Base-by-base conservation (phyloP, 2,888 invertebrate species). In the Callyntrura sp. region DNA sequence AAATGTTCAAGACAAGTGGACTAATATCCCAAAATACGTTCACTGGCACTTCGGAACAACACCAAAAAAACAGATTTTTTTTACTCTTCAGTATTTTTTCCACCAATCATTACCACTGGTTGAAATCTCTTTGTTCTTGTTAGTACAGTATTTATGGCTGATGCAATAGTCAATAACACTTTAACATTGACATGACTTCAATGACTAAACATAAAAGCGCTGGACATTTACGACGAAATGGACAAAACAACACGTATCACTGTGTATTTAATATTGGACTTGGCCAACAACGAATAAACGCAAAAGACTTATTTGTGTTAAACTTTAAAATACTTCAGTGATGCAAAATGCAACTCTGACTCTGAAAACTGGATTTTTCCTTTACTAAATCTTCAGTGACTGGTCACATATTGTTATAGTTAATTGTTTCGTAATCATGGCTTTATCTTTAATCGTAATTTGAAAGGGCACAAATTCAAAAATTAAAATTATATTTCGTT, bases 221-320 rank as follows among this genome's bases (percentile, higher is more conserved):
- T 78, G 35, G 48, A 55, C 68, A 23, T 28, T 4, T 6, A 60
- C n/a, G 20, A 60, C 25, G 43, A 78, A 78, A 55, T 35, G 35
- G 35, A 35, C 35, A 35, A n/a, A n/a, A n/a, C 6, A 35, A 35
- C 2, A 35, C 35, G 35, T 35, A 35, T 4, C 35, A 35, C 35
- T 35, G 2, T 35, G 2, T 35, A 35, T 35, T 68, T 45, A 51
- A n/a, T 45, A 14, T 23, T 35, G n/a, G 8, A 11, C n/a, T n/a
- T n/a, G n/a, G n/a, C n/a, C n/a, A n/a, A n/a, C 25, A 51, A 68
- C 25, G 51, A 65, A 73, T 85, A 35, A 35, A 35, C 35, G 85
- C 73, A 85, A n/a, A 43, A 28, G 73, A 78, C 85, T 62, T n/a
- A n/a, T n/a, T n/a, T 78, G 76, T 85, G 62, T 76, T 8, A 8